Evolutionary conservation across 2,113 vertebrate species (phyloP).

Genomic region (Carassius gibelio): DNA sequence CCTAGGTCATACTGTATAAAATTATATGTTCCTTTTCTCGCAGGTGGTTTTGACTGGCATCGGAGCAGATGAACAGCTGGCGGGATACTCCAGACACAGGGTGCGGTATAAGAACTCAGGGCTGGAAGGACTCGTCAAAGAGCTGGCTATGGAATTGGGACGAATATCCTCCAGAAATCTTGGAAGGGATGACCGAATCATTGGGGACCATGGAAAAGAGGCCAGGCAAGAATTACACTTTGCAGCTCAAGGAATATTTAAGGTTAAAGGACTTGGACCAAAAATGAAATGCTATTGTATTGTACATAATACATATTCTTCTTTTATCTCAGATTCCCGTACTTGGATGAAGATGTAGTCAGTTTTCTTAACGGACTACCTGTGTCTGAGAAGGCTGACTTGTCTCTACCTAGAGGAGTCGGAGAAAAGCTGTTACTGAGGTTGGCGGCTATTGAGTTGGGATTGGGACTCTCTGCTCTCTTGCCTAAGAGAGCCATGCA

Average conservation of each 20-base stretch:
- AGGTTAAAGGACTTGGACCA: too few relatives aligned
- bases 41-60: constrained; percentile 92
- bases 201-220: constrained; percentile 92
- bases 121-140: constrained; percentile 80
- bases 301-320: background rate
- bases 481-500: constrained; percentile 95
- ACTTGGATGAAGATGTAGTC: constrained; percentile 92
- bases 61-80: constrained; percentile 95
- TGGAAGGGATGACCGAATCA: constrained; percentile 91
- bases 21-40: background rate
- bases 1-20: background rate
- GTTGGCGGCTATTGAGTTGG: constrained; percentile 78
- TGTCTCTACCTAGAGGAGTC: constrained; percentile 85
- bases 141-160: constrained; percentile 86
- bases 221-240: constrained; percentile 78
- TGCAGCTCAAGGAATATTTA: background rate
- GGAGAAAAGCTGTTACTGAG: constrained; percentile 93
- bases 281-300: background rate
- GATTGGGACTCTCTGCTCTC: constrained; percentile 77
- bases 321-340: constrained; percentile 84
- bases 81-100: constrained; percentile 91
- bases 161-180: constrained; percentile 93
- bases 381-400: constrained; percentile 84
- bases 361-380: constrained; percentile 87
- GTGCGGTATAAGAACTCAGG: constrained; percentile 78